Evolutionary conservation across 2,888 invertebrate species (phyloP).

Genomic region (Lithosia quadra): DNA sequence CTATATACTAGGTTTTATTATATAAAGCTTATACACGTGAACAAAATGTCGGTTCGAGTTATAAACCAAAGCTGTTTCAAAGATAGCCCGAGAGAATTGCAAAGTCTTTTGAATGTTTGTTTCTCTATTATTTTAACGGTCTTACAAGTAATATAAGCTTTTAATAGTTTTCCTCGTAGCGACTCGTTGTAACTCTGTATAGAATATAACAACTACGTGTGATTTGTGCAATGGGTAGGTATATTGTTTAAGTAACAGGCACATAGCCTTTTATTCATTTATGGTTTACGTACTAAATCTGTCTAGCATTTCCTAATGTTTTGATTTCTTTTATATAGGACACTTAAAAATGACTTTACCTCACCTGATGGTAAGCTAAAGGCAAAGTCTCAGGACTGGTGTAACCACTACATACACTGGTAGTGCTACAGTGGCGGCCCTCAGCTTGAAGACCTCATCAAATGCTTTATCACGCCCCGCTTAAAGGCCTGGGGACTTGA

Average conservation of each 20-base stretch:
- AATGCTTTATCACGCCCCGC: too few relatives aligned
- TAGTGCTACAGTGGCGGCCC: too few relatives aligned
- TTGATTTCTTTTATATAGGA: too few relatives aligned
- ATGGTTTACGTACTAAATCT: neutral
- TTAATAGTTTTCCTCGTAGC: constrained; percentile 13
- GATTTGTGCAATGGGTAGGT: constrained; percentile 14
- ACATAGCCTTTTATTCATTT: neutral
- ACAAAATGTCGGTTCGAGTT: neutral
- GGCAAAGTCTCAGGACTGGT: too few relatives aligned
- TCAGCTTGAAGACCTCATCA: too few relatives aligned
- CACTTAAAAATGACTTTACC: too few relatives aligned
- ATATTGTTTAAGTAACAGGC: constrained; percentile 19
- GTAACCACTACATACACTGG: too few relatives aligned
- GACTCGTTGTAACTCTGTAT: constrained; percentile 5
- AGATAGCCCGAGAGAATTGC: neutral
- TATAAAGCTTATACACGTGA: neutral
- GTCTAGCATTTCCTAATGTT: neutral
- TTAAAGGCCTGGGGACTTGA: too few relatives aligned
- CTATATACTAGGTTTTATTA: too few relatives aligned
- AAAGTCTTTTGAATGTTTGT: constrained; percentile 13
- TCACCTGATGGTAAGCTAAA: too few relatives aligned
- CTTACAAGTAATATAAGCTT: constrained; percentile 11
- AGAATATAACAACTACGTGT: constrained; percentile 16
- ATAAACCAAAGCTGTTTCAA: neutral
- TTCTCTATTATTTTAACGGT: constrained; percentile 20